Evolutionary conservation across 2,888 invertebrate genomes (phyloP), one percentile per base, ranked within the genome.

Genomic region (Oligia strigilis): DNA sequence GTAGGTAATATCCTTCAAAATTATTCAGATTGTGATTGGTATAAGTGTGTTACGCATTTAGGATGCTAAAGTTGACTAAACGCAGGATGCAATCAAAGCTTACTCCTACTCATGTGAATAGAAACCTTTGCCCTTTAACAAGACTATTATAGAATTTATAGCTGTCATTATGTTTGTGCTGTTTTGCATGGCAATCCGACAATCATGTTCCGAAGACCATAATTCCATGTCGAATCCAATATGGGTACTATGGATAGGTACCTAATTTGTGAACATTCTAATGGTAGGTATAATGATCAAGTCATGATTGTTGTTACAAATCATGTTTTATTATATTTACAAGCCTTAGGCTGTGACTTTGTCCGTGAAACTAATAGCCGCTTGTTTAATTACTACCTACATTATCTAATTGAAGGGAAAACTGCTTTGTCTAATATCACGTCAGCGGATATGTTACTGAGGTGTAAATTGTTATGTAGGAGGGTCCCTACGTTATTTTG

Each of bases 341-440:
- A 52, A 60, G 78, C 85, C 75, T 14, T 29, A 36, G 77, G 88
- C 74, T 67, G 11, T 23, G 72, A 60, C 14, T 43, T 84, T 77
- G 82, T 81, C 88, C 78, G 40, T 88, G 83, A 83, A 81, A 65
- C 40, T 69, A 89, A 87, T 79, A 62, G 67, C 23, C 36, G 65
- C n/a, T 89, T 64, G 69, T 71, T 69, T n/a, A 36, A 67, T 49
- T 66, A 58, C 84, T 11, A 17, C 67, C 40, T 69, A 70, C 64
- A 11, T 60, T 60, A 52, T 17, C n/a, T 82, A 69, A 87, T 83
- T 73, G 49, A 71, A 73, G n/a, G 49, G 55, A 67, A 36, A 66
- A 65, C 46, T 36, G 19, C 17, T 62, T 75, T 72, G 75, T 75
- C 43, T 75, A 79, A 66, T 78, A 29, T 1, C 29, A 29, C 1